Conservation (phyloP, 2,888 invertebrate genomes). For the Callyntrura sp. region DNA sequence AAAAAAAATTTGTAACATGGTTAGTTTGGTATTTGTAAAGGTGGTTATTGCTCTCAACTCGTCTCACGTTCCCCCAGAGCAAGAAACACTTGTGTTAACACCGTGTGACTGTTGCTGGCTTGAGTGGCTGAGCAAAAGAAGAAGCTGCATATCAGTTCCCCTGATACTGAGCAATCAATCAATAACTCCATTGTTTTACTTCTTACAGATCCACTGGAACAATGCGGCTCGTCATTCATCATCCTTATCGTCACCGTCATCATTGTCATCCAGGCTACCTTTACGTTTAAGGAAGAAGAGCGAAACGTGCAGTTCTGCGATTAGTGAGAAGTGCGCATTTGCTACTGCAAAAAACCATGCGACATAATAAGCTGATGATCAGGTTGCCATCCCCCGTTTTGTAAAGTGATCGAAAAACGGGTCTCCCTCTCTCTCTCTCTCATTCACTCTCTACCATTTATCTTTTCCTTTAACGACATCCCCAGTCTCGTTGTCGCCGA, state of each 20-base stretch:
- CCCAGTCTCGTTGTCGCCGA: constrained; percentile 2
- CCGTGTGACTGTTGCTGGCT: neutral
- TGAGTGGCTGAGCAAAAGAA: neutral
- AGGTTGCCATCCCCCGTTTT: neutral
- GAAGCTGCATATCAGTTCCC: too few species aligned
- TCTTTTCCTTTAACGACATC: constrained; percentile 6
- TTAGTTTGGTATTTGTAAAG: too few species aligned
- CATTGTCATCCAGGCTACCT: constrained; percentile 30
- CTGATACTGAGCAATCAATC: neutral
- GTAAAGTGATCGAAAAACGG: constrained; percentile 18
- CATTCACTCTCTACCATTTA: neutral
- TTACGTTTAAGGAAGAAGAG: constrained; percentile 20
- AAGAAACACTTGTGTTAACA: neutral
- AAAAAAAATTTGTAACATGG: neutral
- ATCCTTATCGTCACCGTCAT: constrained; percentile 15
- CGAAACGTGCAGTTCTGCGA: neutral
- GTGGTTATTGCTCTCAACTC: neutral
- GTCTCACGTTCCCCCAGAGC: constrained; percentile 2
- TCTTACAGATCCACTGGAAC: constrained; percentile 5
- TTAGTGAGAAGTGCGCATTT: neutral
- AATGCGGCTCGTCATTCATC: constrained; percentile 24
- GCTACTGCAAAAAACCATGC: constrained; percentile 9
- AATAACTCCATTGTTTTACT: constrained; percentile 8
- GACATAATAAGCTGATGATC: too few species aligned
- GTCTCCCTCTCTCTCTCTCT: too few species aligned